Evolutionary conservation across 1,140 invertebrate species (phyloP).

Genomic region (Phthorimaea operculella): DNA sequence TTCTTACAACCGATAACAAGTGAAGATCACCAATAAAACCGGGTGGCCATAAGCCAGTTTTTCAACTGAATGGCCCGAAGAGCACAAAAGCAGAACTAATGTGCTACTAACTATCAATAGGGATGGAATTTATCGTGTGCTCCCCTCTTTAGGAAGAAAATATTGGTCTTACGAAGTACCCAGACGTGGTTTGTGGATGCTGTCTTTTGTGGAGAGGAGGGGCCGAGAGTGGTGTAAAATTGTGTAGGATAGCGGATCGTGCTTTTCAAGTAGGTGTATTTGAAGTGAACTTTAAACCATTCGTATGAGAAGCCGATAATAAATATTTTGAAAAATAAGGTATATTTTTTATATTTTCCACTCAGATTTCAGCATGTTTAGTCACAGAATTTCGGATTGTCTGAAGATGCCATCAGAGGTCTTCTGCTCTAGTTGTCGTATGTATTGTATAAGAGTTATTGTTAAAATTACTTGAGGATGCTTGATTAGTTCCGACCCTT

Average conservation of each 20-base stretch:
- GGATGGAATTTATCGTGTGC: slow-evolving; percentile 51
- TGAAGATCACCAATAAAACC: slow-evolving; percentile 17
- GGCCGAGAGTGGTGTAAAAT: slow-evolving; percentile 12
- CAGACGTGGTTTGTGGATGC: slow-evolving; percentile 50
- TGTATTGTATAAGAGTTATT: too few species aligned
- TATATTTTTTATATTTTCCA: too few species aligned
- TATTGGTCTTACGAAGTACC: slow-evolving; percentile 60
- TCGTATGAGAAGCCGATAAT: too few species aligned
- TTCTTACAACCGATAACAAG: slow-evolving; percentile 1
- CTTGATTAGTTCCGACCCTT: too few species aligned
- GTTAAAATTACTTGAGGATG: too few species aligned
- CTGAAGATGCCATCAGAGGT: too few species aligned
- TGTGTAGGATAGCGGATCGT: background rate
- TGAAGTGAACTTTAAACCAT: background rate
- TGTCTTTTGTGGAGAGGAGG: slow-evolving; percentile 35
- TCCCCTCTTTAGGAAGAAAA: slow-evolving; percentile 54
- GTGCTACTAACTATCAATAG: slow-evolving; percentile 58
- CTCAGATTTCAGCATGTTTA: too few species aligned
- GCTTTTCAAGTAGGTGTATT: background rate
- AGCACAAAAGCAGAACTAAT: slow-evolving; percentile 57
- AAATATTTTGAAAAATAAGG: too few species aligned
- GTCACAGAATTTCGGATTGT: too few species aligned
- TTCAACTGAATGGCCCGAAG: slow-evolving; percentile 45
- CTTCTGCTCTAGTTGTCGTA: too few species aligned
- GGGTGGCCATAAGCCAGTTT: slow-evolving; percentile 38